Percentiles rank a stretch among this genome's conserved stretches.
Conservation (phyloP, 2,888 invertebrate genomes). For the Odontomyia ornata region DNA sequence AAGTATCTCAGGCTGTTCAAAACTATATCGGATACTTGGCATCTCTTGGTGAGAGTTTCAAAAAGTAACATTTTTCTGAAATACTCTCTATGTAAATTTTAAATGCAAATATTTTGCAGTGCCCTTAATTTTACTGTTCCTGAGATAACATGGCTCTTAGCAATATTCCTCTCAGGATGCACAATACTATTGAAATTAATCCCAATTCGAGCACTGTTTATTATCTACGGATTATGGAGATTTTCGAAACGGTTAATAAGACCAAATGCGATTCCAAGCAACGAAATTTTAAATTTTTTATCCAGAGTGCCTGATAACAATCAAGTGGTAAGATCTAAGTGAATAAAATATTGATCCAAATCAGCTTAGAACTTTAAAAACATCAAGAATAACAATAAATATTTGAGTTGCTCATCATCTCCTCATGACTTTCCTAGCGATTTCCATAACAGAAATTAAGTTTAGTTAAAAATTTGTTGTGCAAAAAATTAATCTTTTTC, state of each 20-base stretch:
- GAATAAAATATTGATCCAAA: too few species aligned
- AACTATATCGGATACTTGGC: constrained; percentile 94
- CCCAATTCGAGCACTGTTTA: constrained; percentile 86
- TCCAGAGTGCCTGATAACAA: constrained; percentile 95
- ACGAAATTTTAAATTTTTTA: constrained; percentile 93
- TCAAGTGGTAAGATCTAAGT: constrained; percentile 85
- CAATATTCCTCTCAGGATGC: constrained; percentile 77
- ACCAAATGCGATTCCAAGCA: constrained; percentile 95
- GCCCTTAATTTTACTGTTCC: constrained; percentile 97
- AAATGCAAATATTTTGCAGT: constrained; percentile 67
- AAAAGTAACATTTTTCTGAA: constrained; percentile 76
- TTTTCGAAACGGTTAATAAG: constrained; percentile 91
- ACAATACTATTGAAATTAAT: constrained; percentile 86
- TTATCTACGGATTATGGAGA: constrained; percentile 96
- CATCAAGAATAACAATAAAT: too few species aligned
- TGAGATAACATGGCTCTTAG: constrained; percentile 92
- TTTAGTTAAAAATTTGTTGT: too few species aligned
- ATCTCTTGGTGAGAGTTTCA: constrained; percentile 90
- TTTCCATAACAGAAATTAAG: too few species aligned
- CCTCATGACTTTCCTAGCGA: too few species aligned
- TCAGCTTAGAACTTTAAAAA: too few species aligned
- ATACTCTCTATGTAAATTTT: not conserved
- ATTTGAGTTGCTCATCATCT: too few species aligned
- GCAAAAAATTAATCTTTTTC: too few species aligned
- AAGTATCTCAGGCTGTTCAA: constrained; percentile 96